Conservation (phyloP, 2,797 vertebrate genomes). For the Eupleurogrammus muticus region DNA sequence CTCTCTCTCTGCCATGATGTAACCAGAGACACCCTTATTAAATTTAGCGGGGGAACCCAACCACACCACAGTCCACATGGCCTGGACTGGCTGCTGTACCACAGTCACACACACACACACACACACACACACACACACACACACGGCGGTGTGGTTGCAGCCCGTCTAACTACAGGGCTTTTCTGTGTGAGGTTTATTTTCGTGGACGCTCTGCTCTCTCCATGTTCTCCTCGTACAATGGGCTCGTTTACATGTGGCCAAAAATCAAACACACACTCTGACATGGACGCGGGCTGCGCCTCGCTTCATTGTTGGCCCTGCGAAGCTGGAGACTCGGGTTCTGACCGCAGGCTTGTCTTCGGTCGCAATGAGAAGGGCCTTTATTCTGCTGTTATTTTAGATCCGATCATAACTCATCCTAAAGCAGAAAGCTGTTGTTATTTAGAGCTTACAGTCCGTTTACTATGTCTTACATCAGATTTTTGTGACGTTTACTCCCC, state of each 20-base stretch:
- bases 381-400: slow-evolving; percentile 46
- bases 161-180: slow-evolving; percentile 75
- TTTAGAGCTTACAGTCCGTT: slow-evolving; percentile 2
- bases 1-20: slow-evolving; percentile 62
- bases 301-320: slow-evolving; percentile 34
- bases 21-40: slow-evolving; percentile 73
- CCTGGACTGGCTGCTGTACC: slow-evolving; percentile 46
- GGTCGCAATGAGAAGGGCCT: slow-evolving; percentile 47
- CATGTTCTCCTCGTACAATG: slow-evolving; percentile 63
- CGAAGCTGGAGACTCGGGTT: slow-evolving; percentile 41
- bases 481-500: neutral
- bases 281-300: slow-evolving; percentile 42
- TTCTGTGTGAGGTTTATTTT: slow-evolving; percentile 76
- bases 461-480: neutral
- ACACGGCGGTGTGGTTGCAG: slow-evolving; percentile 57
- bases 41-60: slow-evolving; percentile 73
- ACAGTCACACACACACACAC: slow-evolving; percentile 20
- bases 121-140: slow-evolving; percentile 21
- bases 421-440: neutral
- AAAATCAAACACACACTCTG: slow-evolving; percentile 56
- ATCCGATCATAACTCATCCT: slow-evolving; percentile 20
- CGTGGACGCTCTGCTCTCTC: slow-evolving; percentile 65
- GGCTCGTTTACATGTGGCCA: slow-evolving; percentile 68
- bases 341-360: slow-evolving; percentile 53
- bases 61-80: slow-evolving; percentile 61